Evolutionary conservation across 2,888 invertebrate species (phyloP).

Genomic region (Rotaria macrura): DNA sequence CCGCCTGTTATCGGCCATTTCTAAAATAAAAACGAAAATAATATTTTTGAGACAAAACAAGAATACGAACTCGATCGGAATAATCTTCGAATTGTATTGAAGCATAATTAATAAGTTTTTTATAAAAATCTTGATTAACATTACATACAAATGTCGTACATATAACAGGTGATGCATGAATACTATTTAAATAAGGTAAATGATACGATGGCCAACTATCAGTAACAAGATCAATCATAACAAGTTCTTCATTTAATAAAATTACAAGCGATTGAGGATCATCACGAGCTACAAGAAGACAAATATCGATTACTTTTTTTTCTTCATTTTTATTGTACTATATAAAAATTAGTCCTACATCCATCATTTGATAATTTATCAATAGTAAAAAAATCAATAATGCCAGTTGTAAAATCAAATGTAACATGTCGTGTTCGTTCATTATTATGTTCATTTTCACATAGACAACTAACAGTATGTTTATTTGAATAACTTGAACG

Average conservation of each 20-base stretch:
- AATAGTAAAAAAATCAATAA: constrained; percentile 60
- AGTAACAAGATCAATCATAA: constrained; percentile 75
- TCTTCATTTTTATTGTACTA: neutral
- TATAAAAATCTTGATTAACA: constrained; percentile 58
- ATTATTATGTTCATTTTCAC: constrained; percentile 55
- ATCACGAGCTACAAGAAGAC: constrained; percentile 22
- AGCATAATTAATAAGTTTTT: constrained; percentile 47
- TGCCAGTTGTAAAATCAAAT: constrained; percentile 87
- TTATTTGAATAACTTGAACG: constrained; percentile 83
- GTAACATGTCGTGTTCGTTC: constrained; percentile 60
- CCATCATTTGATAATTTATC: constrained; percentile 34
- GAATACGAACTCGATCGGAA: constrained; percentile 36
- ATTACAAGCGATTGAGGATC: constrained; percentile 61
- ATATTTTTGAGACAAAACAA: neutral
- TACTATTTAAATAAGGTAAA: constrained; percentile 69
- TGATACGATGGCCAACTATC: constrained; percentile 69
- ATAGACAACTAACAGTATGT: constrained; percentile 74
- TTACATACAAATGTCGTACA: constrained; percentile 53
- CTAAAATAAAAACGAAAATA: constrained; percentile 38
- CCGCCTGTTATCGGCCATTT: constrained; percentile 80
- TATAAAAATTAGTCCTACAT: neutral
- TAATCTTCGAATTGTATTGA: constrained; percentile 38
- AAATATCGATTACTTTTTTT: neutral
- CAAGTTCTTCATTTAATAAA: constrained; percentile 83
- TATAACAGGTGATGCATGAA: constrained; percentile 55